Evolutionary conservation across 2,888 invertebrate species (phyloP).

Genomic region (Rhyacophila evoluta): DNA sequence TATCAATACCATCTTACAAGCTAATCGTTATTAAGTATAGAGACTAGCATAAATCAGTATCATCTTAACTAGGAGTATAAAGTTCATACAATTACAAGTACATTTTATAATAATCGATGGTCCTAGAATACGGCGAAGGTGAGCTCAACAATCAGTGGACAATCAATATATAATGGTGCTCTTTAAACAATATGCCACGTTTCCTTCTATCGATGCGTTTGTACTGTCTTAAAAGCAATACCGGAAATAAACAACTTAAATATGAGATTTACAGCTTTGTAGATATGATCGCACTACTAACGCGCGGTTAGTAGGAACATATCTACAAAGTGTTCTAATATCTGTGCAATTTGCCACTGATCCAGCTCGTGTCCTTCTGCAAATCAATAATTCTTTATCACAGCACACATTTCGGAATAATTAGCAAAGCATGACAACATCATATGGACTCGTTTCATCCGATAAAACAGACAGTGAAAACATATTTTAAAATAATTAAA

Average conservation of each 20-base stretch:
- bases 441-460: background rate
- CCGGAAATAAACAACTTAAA: conserved; percentile 16
- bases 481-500: background rate
- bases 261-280: background rate
- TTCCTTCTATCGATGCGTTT: conserved; percentile 9
- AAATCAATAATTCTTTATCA: conserved; percentile 48
- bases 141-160: conserved; percentile 15
- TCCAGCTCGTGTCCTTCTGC: conserved; percentile 32
- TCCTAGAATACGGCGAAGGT: conserved; percentile 29
- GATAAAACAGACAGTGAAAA: background rate
- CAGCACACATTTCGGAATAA: conserved; percentile 51
- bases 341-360: conserved; percentile 33
- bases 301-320: too few species aligned
- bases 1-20: conserved; percentile 37
- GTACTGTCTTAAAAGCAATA: conserved; percentile 1
- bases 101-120: conserved; percentile 37
- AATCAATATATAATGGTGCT: background rate
- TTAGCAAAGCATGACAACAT: conserved; percentile 31
- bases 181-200: background rate
- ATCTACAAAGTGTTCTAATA: background rate
- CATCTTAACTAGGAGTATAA: conserved; percentile 61
- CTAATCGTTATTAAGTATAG: conserved; percentile 53
- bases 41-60: conserved; percentile 70
- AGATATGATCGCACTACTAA: too few species aligned
- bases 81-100: conserved; percentile 52